These are phyloP conservation scores for Varanus salvator DNA, from an alignment of 2,113 vertebrate genomes.

Conservation along the genomic window DNA sequence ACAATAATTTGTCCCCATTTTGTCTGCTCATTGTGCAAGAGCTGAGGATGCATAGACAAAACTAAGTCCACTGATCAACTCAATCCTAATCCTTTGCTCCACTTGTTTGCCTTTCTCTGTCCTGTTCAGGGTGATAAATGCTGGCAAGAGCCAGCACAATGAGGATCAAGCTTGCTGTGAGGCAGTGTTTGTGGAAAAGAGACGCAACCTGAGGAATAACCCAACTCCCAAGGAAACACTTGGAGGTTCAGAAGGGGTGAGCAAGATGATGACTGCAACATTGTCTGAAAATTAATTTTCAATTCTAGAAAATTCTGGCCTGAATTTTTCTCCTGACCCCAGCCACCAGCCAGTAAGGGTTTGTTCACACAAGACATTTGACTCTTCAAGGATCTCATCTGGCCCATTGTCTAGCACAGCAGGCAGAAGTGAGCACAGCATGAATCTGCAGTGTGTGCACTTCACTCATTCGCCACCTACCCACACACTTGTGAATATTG, in stretches of 20 bases:
- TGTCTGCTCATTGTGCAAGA: not conserved
- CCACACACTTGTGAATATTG: too few species aligned
- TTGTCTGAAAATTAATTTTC: rapidly evolving
- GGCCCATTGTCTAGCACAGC: not conserved
- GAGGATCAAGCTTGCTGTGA: slow-evolving; percentile 97
- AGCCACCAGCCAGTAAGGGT: not conserved
- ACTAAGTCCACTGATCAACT: not conserved
- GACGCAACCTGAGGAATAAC: slow-evolving; percentile 13
- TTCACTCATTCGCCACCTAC: not conserved
- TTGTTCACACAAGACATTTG: not conserved
- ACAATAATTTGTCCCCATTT: not conserved
- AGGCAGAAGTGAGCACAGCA: not conserved
- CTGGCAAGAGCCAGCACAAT: slow-evolving; percentile 97
- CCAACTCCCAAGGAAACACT: not conserved
- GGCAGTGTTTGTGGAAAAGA: slow-evolving; percentile 87
- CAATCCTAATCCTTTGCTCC: not conserved
- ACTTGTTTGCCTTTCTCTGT: slow-evolving; percentile 7
- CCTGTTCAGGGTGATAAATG: slow-evolving; percentile 91
- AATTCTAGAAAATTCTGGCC: too few species aligned
- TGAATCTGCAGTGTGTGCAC: not conserved
- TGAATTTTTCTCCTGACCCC: not conserved
- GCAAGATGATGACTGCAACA: not conserved
- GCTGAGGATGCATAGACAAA: too few species aligned
- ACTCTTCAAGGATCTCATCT: not conserved
- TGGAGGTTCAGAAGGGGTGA: slow-evolving; percentile 56